Conservation (phyloP, 2,797 vertebrate species). For the Lutjanus campechanus region DNA sequence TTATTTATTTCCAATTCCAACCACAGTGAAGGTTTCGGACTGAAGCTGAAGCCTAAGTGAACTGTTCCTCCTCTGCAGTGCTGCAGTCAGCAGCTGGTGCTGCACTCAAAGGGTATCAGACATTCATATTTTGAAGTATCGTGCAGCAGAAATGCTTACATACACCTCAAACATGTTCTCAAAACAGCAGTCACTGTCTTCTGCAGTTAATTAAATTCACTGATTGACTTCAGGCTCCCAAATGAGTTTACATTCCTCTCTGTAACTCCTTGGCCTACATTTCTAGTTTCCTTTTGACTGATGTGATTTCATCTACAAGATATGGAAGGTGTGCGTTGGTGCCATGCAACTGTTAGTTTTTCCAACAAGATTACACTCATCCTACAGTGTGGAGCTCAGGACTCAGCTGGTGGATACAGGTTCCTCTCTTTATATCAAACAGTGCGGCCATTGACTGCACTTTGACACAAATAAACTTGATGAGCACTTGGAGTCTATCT, state of each 20-base stretch:
- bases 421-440: background rate
- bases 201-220: background rate
- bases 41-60: slow-evolving; percentile 4
- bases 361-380: slow-evolving; percentile 4
- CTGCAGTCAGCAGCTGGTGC: background rate
- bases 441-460: background rate
- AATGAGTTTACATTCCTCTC: background rate
- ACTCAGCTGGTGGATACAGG: background rate
- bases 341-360: background rate
- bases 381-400: slow-evolving; percentile 1
- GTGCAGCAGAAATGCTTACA: background rate
- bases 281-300: background rate
- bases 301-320: background rate
- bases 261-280: background rate
- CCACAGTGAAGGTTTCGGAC: background rate
- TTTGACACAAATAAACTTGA: background rate
- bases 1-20: background rate
- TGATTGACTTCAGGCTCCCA: background rate
- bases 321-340: background rate
- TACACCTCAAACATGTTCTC: background rate
- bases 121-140: background rate
- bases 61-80: too few relatives aligned
- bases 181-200: background rate
- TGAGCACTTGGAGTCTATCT: background rate
- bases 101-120: background rate